Conservation (phyloP, 2,888 invertebrate genomes). For the Zhengitettix transpicula region DNA sequence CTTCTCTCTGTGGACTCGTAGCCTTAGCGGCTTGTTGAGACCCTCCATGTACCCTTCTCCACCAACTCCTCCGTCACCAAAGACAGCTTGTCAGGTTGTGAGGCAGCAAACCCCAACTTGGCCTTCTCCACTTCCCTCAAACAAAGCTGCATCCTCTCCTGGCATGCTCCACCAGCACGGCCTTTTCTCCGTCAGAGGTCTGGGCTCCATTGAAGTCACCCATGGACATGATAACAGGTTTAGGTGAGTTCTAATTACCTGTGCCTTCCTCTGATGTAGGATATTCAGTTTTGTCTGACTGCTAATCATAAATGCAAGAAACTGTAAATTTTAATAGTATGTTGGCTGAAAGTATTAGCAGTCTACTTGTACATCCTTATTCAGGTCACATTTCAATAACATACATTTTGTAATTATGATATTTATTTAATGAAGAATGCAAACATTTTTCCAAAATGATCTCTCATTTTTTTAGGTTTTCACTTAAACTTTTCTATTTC, state of each 20-base stretch:
- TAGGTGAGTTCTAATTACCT: neutral
- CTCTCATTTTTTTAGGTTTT: too few relatives aligned
- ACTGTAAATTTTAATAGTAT: neutral
- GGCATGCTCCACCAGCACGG: slow-evolving; percentile 15
- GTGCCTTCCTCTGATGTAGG: neutral
- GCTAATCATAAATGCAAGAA: too few relatives aligned
- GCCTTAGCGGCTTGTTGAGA: too few relatives aligned
- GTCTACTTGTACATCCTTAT: too few relatives aligned
- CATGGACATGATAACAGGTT: slow-evolving; percentile 1
- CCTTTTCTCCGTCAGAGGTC: slow-evolving; percentile 10
- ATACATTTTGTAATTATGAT: too few relatives aligned
- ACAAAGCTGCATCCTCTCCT: slow-evolving; percentile 8
- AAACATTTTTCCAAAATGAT: too few relatives aligned
- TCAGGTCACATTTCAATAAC: too few relatives aligned
- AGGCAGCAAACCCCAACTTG: slow-evolving; percentile 17
- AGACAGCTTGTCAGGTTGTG: too few relatives aligned
- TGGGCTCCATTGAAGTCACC: slow-evolving; percentile 3
- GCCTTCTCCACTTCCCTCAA: slow-evolving; percentile 12
- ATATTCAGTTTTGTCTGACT: neutral
- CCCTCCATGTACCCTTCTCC: neutral
- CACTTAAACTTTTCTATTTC: too few relatives aligned
- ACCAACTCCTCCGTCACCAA: neutral
- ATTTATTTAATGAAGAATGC: too few relatives aligned
- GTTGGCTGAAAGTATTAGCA: neutral
- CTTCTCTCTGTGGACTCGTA: too few relatives aligned